Base-by-base conservation (phyloP, 2,797 vertebrate species). In the Argentina silus region DNA sequence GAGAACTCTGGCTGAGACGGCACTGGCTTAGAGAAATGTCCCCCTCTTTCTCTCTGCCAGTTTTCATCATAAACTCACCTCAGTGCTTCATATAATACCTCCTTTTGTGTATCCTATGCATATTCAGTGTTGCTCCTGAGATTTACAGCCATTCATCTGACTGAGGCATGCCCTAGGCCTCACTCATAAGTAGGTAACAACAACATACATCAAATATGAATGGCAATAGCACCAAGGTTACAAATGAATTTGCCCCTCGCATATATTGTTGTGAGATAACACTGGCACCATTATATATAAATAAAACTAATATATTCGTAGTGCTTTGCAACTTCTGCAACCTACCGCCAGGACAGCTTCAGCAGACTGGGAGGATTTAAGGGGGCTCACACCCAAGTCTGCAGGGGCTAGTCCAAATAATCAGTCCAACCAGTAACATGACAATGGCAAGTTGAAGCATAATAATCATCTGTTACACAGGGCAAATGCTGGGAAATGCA, bases 21-120 rank as follows among this genome's bases (percentile, higher is more conserved):
- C 48, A 36, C 21, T 62, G 7, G 21, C 63, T 67, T 43, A 51
- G 43, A 36, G 57, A 56, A 64, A 77, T 19, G 67, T 71, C 67
- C 56, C 57, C 19, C 55, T 53, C 3, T 72, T 67, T 36, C 19
- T 61, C 47, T 68, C 23, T 61, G 66, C 56, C n/a, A 77, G 17
- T 14, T 15, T 36, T n/a, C 60, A 55, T 27, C 50, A 47, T 56
- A 42, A 55, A 72, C 73, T 42, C 50, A 63, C 19, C 51, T 23
- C 51, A 17, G 12, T 43, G 6, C 19, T 43, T 55, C 63, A 8
- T 21, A 15, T 15, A 42, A 27, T 63, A 44, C 45, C 14, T 6
- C 11, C 27, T 47, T 47, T 23, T 45, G 42, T 45, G 55, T 51
- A 15, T 60, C 23, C 45, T 50, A 56, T 69, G 67, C 59, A 69